Base-by-base conservation (phyloP, 2,888 invertebrate species). In the Polydrusus cervinus region DNA sequence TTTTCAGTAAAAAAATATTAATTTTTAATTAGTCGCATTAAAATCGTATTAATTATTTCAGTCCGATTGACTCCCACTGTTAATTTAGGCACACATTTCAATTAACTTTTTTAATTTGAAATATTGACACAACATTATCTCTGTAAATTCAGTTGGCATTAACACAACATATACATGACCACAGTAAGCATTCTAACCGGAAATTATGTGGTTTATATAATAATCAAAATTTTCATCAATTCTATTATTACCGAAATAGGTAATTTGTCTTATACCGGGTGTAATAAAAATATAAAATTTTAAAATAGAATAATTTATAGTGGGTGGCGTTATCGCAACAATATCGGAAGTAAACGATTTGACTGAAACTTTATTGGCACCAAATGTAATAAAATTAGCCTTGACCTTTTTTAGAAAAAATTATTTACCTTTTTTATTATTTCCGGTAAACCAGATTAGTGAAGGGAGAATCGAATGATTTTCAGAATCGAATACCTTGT, bases 121-220 rank as follows among this genome's bases (percentile, higher is more conserved):
- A 43, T 43, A 43, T 43, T 43, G 43, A 43, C n/a, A 43, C 43
- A 13, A 11, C n/a, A 43, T 43, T 43, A 43, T 43, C 43, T 43
- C n/a, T 3, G 40, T 40, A 3, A 3, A n/a, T n/a, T n/a, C 9
- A 43, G n/a, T 13, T n/a, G 43, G 43, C n/a, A 43, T 43, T 43
- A 43, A 43, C 43, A 11, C 43, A 43, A 43, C 43, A 43, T 6
- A 43, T n/a, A 49, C 18, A 49, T 14, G 8, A 49, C 47, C 47
- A 49, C 47, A 49, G 13, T 16, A n/a, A 16, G 14, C 47, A 16
- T 9, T 49, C 47, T 16, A 49, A 16, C n/a, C 3, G 47, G 47
- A 49, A 49, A 49, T 49, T 49, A 16, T 16, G 14, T 49, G 47
- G 47, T 49, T 9, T 49, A 6, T 47, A 40, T 13, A 11, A 40